Conservation (phyloP, 2,113 vertebrate genomes). For the Gymnobelideus leadbeateri region DNA sequence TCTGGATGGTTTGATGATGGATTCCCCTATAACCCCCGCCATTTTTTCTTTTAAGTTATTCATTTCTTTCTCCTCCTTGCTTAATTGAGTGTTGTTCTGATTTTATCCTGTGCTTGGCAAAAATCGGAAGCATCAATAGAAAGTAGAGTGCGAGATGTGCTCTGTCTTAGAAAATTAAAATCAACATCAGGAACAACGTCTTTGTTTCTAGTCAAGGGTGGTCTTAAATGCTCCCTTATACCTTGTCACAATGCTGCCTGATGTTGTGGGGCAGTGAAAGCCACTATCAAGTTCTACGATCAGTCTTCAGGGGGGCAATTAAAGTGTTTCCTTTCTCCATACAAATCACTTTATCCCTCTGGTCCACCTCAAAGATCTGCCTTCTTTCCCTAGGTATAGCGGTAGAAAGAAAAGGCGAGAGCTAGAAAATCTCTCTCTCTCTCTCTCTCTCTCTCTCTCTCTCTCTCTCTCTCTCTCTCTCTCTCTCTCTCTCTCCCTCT, state of each 20-base stretch:
- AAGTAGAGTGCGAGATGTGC: neutral
- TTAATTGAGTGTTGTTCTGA: neutral
- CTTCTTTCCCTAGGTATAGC: constrained; percentile 65
- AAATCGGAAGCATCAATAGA: constrained; percentile 30
- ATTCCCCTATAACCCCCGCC: neutral
- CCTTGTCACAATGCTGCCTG: neutral
- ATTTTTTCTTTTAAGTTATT: constrained; percentile 5
- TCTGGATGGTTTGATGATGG: constrained; percentile 10
- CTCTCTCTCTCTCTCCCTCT: neutral
- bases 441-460: neutral
- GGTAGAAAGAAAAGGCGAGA: neutral
- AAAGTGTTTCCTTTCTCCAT: constrained; percentile 25
- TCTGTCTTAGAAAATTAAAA: neutral
- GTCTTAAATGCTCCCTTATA: neutral
- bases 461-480: too few species aligned
- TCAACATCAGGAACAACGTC: neutral
- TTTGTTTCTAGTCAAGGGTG: constrained; percentile 42
- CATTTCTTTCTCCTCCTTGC: neutral
- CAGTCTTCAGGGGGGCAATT: constrained; percentile 13
- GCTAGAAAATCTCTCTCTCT: neutral
- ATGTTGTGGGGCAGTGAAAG: constrained; percentile 20
- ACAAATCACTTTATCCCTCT: neutral
- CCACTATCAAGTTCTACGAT: constrained; percentile 38
- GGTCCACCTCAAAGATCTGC: constrained; percentile 60
- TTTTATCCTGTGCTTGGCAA: constrained; percentile 37